phyloP scores from a whole-genome alignment of 2,113 vertebrate genomes.

The Strigops habroptila region DNA sequence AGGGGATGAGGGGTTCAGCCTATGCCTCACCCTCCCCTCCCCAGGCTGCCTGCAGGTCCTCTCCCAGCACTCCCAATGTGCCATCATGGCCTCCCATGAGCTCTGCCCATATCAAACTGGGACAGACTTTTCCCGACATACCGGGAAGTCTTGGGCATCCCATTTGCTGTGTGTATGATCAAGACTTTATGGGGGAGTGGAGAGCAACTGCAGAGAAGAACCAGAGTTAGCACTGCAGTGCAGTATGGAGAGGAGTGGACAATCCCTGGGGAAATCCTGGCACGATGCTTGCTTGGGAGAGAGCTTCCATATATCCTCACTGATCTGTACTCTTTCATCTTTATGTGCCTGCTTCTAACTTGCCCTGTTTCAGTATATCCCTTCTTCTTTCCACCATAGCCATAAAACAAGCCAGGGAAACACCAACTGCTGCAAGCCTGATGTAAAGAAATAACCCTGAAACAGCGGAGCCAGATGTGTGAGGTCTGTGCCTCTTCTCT shows the following conservation, averaged over 20 bases:
- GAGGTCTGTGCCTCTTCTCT: neutral
- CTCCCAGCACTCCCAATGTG: neutral
- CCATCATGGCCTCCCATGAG: neutral
- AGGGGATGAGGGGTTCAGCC: neutral
- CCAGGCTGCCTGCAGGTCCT: neutral
- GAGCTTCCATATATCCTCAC: neutral
- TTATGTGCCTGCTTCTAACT: slow-evolving; percentile 20
- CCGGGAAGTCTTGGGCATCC: neutral
- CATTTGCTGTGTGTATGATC: neutral
- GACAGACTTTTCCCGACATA: neutral
- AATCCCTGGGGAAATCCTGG: neutral
- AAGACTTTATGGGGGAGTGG: neutral
- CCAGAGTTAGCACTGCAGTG: neutral
- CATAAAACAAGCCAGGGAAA: slow-evolving; percentile 1
- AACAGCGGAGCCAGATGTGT: neutral
- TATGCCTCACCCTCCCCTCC: neutral
- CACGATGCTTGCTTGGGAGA: neutral
- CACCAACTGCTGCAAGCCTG: slow-evolving; percentile 4
- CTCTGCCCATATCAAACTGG: neutral
- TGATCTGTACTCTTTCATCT: slow-evolving; percentile 42
- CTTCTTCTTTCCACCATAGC: slow-evolving; percentile 28
- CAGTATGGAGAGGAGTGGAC: neutral
- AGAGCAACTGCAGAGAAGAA: neutral
- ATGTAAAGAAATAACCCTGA: slow-evolving; percentile 14
- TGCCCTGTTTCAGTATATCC: slow-evolving; percentile 14